A percentile compares a stretch with the other conserved stretches of the same genome.
Evolutionary conservation across 92 coral and sea anemone species (phyloP).

Genomic region (Actinernus sp.): DNA sequence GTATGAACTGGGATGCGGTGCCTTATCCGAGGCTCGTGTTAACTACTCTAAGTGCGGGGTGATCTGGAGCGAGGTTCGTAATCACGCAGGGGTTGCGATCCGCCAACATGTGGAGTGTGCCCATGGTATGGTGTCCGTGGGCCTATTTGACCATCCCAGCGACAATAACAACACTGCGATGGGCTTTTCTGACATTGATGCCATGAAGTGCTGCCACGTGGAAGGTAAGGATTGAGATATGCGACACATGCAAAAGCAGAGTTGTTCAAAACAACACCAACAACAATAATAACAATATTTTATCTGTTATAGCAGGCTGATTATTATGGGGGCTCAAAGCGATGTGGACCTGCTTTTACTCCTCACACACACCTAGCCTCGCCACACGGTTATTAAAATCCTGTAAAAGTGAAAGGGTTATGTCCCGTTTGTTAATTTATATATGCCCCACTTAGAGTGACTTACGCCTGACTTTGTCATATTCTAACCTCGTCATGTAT

Average conservation of each 20-base stretch:
- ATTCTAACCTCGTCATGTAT: too few relatives aligned
- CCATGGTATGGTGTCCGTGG: conserved; percentile 23
- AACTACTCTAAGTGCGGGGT: conserved; percentile 27
- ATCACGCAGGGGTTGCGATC: conserved; percentile 18
- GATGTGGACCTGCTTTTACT: too few relatives aligned
- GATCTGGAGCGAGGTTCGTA: conserved; percentile 46
- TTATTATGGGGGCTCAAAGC: too few relatives aligned
- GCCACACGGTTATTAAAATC: too few relatives aligned
- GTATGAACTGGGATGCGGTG: conserved; percentile 23
- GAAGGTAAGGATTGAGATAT: neutral
- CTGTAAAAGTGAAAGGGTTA: too few relatives aligned
- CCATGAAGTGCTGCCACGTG: conserved; percentile 33
- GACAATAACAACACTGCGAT: conserved; percentile 18
- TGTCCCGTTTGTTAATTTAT: too few relatives aligned
- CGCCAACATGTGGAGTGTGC: conserved; percentile 29
- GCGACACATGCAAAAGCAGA: too few relatives aligned
- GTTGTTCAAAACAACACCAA: neutral
- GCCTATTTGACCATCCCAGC: conserved; percentile 26
- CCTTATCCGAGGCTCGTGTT: conserved; percentile 16
- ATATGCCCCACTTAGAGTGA: too few relatives aligned
- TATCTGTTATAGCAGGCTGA: too few relatives aligned
- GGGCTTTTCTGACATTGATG: conserved; percentile 35
- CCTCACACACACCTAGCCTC: too few relatives aligned
- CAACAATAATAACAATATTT: too few relatives aligned
- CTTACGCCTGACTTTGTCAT: too few relatives aligned